Percentiles rank a stretch among this genome's conserved stretches.
phyloP scores from a whole-genome alignment of 92 coral and sea anemone species.

The Pocillopora meandrina region DNA sequence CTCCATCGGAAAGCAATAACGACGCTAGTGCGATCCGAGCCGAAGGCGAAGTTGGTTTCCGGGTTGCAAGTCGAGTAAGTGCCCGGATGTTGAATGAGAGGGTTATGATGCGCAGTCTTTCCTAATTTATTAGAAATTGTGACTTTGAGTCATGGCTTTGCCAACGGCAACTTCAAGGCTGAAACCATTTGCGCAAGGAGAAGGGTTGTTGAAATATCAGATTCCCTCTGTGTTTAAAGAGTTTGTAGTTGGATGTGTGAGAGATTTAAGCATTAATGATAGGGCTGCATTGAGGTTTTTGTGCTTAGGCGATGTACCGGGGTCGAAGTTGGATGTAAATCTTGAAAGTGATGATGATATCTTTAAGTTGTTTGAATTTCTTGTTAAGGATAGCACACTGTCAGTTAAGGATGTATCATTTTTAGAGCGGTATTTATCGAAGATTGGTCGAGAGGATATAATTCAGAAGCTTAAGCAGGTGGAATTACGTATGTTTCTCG shows the following conservation, averaged over 20 bases:
- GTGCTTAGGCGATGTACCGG: background rate
- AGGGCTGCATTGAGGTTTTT: background rate
- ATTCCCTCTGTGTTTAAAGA: background rate
- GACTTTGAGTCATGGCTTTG: no score
- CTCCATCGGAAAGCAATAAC: no score
- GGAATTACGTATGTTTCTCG: background rate
- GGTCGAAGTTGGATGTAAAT: background rate
- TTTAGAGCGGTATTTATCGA: background rate
- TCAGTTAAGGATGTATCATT: background rate
- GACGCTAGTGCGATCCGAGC: no score
- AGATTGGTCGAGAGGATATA: background rate
- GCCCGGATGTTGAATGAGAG: no score
- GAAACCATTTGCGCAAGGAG: no score
- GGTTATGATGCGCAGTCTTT: no score
- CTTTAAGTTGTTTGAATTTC: background rate
- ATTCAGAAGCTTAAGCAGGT: background rate
- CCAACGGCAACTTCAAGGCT: no score
- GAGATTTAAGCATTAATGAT: background rate
- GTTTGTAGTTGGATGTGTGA: background rate
- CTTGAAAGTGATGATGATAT: background rate
- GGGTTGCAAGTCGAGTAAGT: no score
- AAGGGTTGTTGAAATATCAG: background rate
- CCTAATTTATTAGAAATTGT: no score
- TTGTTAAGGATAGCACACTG: no score
- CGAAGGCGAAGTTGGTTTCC: no score